Percentiles rank a stretch among this genome's conserved stretches.
Evolutionary conservation across 2,888 invertebrate genomes (phyloP).

Genomic region (Sphinx pinastri): DNA sequence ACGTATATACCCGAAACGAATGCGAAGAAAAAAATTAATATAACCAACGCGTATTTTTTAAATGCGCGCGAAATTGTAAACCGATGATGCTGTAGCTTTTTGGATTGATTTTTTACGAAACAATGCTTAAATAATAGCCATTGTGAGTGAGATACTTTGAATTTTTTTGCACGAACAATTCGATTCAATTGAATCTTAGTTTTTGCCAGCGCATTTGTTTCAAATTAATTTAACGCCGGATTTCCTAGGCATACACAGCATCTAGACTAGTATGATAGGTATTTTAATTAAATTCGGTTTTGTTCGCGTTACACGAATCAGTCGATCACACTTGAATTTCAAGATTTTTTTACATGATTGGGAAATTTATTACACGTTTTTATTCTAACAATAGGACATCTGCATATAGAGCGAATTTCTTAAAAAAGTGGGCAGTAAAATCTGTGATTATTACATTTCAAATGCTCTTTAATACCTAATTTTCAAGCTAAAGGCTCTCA

Average conservation of each 20-base stretch:
- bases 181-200: background rate
- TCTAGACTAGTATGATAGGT: background rate
- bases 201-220: slow-evolving; percentile 17
- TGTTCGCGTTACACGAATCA: background rate
- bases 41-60: slow-evolving; percentile 38
- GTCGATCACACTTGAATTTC: background rate
- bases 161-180: slow-evolving; percentile 25
- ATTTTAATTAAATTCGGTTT: background rate
- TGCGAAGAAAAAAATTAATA: slow-evolving; percentile 34
- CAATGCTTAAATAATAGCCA: slow-evolving; percentile 19
- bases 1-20: slow-evolving; percentile 46
- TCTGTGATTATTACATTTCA: too few species aligned
- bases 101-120: slow-evolving; percentile 41
- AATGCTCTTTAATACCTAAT: too few species aligned
- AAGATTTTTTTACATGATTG: background rate
- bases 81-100: slow-evolving; percentile 53
- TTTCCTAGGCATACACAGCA: background rate
- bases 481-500: too few species aligned
- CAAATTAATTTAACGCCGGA: slow-evolving; percentile 21
- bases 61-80: slow-evolving; percentile 63
- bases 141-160: slow-evolving; percentile 20
- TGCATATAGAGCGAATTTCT: background rate
- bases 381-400: background rate
- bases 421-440: background rate
- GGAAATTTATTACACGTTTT: background rate